phyloP scores from a whole-genome alignment of 37 sponge, comb jelly and placozoan genomes.

The Cladorhizidae sp. region DNA sequence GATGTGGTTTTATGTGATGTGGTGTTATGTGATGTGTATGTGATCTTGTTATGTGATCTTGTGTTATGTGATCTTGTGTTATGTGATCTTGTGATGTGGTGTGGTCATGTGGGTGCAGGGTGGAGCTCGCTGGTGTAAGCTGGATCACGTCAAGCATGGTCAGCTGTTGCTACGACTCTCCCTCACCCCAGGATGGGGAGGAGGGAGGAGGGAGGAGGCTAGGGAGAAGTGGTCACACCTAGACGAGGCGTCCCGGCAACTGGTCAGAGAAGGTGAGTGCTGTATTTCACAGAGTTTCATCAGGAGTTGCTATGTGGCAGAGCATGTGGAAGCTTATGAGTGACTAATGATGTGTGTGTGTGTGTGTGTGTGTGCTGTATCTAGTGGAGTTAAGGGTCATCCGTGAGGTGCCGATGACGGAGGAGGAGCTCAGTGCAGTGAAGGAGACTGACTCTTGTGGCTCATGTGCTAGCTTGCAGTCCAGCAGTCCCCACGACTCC shows the following conservation, averaged over 20 bases:
- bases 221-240: constrained; percentile 18
- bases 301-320: too few relatives aligned
- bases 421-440: too few relatives aligned
- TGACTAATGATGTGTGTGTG: not conserved
- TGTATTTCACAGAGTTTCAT: too few relatives aligned
- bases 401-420: not conserved
- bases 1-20: too few relatives aligned
- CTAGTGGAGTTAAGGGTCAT: not conserved
- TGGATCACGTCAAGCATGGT: constrained; percentile 51
- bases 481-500: not conserved
- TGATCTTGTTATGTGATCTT: not conserved
- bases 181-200: not conserved
- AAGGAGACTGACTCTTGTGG: not conserved
- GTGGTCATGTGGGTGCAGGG: too few relatives aligned
- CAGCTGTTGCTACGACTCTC: constrained; percentile 29
- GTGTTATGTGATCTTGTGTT: not conserved
- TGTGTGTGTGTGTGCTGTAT: not conserved
- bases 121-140: constrained; percentile 36
- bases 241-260: constrained; percentile 33
- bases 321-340: too few relatives aligned
- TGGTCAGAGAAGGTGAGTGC: constrained; percentile 23
- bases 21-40: too few relatives aligned
- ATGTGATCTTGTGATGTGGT: too few relatives aligned
- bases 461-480: not conserved
- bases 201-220: not conserved